phyloP scores from a whole-genome alignment of 2,888 invertebrate genomes.

The Hypena proboscidalis region DNA sequence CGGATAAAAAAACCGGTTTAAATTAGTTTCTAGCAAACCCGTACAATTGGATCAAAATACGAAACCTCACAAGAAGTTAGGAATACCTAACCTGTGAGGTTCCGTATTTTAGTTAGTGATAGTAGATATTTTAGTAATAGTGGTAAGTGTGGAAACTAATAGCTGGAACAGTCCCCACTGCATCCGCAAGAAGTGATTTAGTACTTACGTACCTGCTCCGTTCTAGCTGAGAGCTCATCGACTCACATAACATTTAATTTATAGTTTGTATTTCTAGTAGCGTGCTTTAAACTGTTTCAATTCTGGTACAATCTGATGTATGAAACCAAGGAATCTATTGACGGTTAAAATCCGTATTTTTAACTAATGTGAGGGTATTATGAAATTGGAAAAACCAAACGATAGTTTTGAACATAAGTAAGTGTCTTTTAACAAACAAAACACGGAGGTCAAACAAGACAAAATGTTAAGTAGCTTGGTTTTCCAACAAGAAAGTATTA shows the following conservation, averaged over 20 bases:
- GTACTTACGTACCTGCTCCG: neutral
- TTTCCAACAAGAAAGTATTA: too few relatives aligned
- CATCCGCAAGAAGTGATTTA: constrained; percentile 3
- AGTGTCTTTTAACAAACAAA: too few relatives aligned
- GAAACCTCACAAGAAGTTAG: too few relatives aligned
- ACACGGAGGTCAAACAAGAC: too few relatives aligned
- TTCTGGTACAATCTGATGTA: constrained; percentile 3
- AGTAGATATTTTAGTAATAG: too few relatives aligned
- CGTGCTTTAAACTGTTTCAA: constrained; percentile 4
- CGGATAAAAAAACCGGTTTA: too few relatives aligned
- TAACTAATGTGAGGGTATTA: neutral
- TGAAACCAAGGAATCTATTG: neutral
- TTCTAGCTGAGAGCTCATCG: constrained; percentile 1
- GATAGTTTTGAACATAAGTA: too few relatives aligned
- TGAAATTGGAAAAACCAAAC: neutral
- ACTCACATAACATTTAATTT: constrained; percentile 3
- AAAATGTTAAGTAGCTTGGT: too few relatives aligned
- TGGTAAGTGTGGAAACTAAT: neutral
- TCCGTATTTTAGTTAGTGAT: too few relatives aligned
- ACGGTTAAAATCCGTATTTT: neutral
- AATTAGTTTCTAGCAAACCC: too few relatives aligned
- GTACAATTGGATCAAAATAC: too few relatives aligned
- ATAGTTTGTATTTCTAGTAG: constrained; percentile 5
- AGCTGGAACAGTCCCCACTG: neutral
- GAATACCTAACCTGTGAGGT: too few relatives aligned